Conservation (phyloP, 1,140 invertebrate genomes). For the Drosophila littoralis region DNA sequence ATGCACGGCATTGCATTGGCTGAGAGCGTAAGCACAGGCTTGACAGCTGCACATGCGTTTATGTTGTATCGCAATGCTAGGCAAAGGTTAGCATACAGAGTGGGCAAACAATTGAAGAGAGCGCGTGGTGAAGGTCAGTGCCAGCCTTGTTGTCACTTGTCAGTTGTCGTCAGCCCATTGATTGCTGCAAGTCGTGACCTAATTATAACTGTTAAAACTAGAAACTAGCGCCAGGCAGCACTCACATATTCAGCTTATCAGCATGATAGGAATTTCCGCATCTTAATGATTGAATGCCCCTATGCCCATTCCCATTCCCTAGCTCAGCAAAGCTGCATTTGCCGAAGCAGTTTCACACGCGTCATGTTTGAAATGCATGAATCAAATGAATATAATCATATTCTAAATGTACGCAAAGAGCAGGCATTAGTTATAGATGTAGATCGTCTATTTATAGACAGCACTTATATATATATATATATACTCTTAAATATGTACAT, state of each 20-base stretch:
- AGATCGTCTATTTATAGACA: conserved; percentile 57
- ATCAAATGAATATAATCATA: conserved; percentile 35
- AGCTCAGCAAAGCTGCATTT: neutral
- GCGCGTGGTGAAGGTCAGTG: conserved; percentile 50
- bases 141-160: conserved; percentile 21
- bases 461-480: conserved; percentile 21
- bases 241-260: conserved; percentile 20
- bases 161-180: conserved; percentile 21
- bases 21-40: conserved; percentile 4
- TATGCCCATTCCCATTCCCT: neutral
- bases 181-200: conserved; percentile 35
- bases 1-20: neutral
- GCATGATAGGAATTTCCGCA: conserved; percentile 14
- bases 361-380: conserved; percentile 38
- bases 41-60: conserved; percentile 10
- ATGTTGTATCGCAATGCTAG: conserved; percentile 4
- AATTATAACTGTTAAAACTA: conserved; percentile 5
- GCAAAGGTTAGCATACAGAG: neutral
- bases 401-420: conserved; percentile 18
- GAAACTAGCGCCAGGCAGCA: conserved; percentile 20
- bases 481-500: conserved; percentile 10
- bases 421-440: conserved; percentile 38
- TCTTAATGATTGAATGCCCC: neutral
- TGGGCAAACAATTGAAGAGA: neutral
- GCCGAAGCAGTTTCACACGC: conserved; percentile 14